Conservation (phyloP, 1,140 invertebrate species). For the Portunus trituberculatus region DNA sequence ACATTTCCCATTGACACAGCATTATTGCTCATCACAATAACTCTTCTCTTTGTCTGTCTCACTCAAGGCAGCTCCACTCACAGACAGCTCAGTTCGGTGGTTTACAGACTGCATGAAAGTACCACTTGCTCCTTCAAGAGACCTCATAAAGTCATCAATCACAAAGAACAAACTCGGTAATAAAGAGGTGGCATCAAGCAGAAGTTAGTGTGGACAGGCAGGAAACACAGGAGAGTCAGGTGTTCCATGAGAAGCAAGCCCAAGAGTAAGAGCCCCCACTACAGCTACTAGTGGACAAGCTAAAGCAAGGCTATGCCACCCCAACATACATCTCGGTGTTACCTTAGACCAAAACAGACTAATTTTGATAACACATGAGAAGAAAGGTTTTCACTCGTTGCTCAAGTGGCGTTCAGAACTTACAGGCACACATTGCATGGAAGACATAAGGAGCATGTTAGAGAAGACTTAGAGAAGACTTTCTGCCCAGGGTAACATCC, state of each 20-base stretch:
- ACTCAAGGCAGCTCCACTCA: not conserved
- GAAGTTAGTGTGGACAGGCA: not conserved
- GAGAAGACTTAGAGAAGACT: constrained; percentile 17
- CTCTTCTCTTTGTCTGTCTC: not conserved
- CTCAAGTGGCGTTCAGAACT: not conserved
- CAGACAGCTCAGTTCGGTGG: not conserved
- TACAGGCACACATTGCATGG: constrained; percentile 16
- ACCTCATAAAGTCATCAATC: not conserved
- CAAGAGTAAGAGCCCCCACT: not conserved
- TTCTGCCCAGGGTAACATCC: not conserved
- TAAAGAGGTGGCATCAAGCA: not conserved
- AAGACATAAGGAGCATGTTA: not conserved
- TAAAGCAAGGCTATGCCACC: not conserved
- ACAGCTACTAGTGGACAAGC: not conserved
- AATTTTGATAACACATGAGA: not conserved
- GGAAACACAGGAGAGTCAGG: not conserved
- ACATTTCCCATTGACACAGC: not conserved
- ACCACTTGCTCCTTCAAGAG: not conserved
- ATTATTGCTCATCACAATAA: not conserved
- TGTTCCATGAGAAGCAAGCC: not conserved
- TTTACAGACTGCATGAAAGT: not conserved
- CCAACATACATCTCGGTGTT: not conserved
- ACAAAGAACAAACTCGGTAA: not conserved
- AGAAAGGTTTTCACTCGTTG: not conserved
- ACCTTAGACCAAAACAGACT: not conserved